Evolutionary conservation across 2,113 vertebrate species (phyloP).

Genomic region (Diphyllodes magnificus): DNA sequence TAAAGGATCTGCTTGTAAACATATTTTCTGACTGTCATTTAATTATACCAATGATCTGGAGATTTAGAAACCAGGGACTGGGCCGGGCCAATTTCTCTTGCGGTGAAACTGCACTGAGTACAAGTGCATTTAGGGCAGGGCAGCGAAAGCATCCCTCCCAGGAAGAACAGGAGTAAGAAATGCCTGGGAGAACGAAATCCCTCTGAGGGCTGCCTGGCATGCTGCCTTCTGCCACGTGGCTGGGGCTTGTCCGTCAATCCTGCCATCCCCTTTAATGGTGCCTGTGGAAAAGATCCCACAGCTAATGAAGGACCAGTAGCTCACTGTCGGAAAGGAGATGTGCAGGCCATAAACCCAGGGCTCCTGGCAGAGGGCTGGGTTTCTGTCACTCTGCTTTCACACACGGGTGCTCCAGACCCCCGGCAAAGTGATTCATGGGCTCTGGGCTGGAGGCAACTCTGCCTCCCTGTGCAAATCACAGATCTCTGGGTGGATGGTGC

Average conservation of each 20-base stretch:
- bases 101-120: background rate
- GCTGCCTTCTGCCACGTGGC: background rate
- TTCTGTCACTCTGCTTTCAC: background rate
- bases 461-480: background rate
- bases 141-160: background rate
- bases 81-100: background rate
- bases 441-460: background rate
- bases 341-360: background rate
- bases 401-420: background rate
- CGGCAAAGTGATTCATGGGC: background rate
- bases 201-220: rapidly evolving
- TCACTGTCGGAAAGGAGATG: rapidly evolving
- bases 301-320: background rate
- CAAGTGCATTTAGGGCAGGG: background rate
- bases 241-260: background rate
- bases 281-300: background rate
- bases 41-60: background rate
- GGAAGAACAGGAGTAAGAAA: background rate
- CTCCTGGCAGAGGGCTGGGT: background rate
- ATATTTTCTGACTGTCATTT: background rate
- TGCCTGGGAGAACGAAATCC: background rate
- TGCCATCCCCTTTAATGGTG: rapidly evolving
- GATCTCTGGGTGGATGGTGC: background rate
- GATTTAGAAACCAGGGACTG: background rate
- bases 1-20: background rate